Evolutionary conservation across 2,888 invertebrate genomes (phyloP).

Genomic region (Tanypteryx hageni): DNA sequence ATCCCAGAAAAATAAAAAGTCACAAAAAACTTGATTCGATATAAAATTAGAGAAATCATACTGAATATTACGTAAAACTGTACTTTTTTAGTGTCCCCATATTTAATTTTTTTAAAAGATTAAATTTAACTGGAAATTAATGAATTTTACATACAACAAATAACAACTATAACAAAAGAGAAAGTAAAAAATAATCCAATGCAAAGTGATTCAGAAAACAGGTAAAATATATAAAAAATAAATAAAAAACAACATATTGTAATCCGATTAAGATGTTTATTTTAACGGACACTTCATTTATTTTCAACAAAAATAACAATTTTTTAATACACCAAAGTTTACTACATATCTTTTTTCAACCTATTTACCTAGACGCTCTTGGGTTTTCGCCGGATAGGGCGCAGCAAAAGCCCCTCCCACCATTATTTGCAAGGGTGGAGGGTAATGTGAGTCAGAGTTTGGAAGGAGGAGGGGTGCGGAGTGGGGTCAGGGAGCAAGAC

Average conservation of each 20-base stretch:
- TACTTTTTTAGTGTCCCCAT: not conserved
- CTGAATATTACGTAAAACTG: not conserved
- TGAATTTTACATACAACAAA: not conserved
- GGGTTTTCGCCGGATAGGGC: slow-evolving; percentile 62
- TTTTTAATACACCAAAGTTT: slow-evolving; percentile 64
- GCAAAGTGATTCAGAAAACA: not conserved
- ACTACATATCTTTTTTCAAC: slow-evolving; percentile 63
- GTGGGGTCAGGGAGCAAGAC: slow-evolving; percentile 51
- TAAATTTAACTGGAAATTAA: not conserved
- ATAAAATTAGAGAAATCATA: not conserved
- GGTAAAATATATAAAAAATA: not conserved
- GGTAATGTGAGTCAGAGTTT: slow-evolving; percentile 45
- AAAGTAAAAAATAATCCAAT: not conserved
- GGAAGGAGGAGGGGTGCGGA: slow-evolving; percentile 33
- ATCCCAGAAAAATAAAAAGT: not conserved
- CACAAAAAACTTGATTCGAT: not conserved
- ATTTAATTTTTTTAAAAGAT: not conserved
- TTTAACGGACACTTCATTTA: slow-evolving; percentile 64
- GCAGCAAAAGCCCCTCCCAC: slow-evolving; percentile 64
- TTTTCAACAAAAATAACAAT: slow-evolving; percentile 64
- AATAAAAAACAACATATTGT: slow-evolving; percentile 36
- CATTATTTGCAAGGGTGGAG: slow-evolving; percentile 62
- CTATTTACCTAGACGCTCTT: slow-evolving; percentile 62
- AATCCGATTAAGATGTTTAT: slow-evolving; percentile 61
- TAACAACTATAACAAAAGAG: not conserved